A percentile compares a stretch with the other conserved stretches of the same genome.
These are phyloP conservation scores for Trididemnum nubilum DNA, from an alignment of 23 tunicate genomes.

Conservation along the genomic window DNA sequence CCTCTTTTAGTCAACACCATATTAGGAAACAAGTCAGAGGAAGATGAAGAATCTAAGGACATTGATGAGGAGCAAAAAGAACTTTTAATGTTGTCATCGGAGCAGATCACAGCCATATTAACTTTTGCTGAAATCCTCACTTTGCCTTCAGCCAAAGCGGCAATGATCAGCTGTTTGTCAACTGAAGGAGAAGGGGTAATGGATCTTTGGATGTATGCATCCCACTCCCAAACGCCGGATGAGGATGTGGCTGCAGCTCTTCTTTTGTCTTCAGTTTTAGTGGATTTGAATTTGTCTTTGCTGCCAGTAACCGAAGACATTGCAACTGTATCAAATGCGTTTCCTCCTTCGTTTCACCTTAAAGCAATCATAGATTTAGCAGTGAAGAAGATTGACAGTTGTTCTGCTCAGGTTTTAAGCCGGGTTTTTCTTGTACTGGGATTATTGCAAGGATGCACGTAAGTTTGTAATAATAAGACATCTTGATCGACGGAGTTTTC, in stretches of 20 bases:
- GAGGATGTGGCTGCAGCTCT: conserved; percentile 58
- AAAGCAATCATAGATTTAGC: conserved; percentile 36
- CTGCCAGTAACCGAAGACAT: conserved; percentile 7
- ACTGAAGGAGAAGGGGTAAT: conserved; percentile 45
- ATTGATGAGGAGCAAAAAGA: conserved; percentile 39
- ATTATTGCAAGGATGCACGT: conserved; percentile 2
- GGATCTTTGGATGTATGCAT: conserved; percentile 51
- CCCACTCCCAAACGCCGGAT: conserved; percentile 17
- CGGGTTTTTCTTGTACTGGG: conserved; percentile 41
- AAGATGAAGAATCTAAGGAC: background rate
- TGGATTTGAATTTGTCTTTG: conserved; percentile 43
- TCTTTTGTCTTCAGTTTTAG: conserved; percentile 40
- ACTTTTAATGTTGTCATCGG: conserved; percentile 48
- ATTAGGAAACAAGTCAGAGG: background rate
- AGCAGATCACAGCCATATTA: conserved; percentile 43
- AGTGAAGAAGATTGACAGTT: conserved; percentile 11
- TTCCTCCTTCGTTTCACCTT: conserved; percentile 35
- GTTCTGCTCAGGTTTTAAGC: conserved; percentile 16
- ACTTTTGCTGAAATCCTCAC: conserved; percentile 60
- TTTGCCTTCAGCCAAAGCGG: conserved; percentile 63
- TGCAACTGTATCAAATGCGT: conserved; percentile 12
- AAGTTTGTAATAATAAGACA: background rate
- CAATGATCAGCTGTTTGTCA: conserved; percentile 22
- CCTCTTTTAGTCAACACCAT: conserved; percentile 50
- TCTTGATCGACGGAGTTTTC: too few relatives aligned